These are phyloP conservation scores for Fragum whitleyi DNA, from an alignment of 2,888 invertebrate genomes.

Conservation along the genomic window DNA sequence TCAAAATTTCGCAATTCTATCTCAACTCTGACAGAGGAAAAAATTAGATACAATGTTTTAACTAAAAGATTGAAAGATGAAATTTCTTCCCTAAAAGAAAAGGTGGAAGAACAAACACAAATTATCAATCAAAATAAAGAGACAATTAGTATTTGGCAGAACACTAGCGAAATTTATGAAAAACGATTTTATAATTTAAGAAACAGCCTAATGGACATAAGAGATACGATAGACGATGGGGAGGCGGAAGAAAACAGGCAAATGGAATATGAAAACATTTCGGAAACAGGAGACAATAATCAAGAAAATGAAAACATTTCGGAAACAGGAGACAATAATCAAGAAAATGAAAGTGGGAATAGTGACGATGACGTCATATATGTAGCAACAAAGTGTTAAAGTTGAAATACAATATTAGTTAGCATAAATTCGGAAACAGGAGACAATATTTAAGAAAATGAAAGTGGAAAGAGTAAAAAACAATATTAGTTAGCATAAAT, in stretches of 20 bases:
- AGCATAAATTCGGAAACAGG: too few relatives aligned
- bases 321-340: too few relatives aligned
- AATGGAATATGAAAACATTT: conserved; percentile 8
- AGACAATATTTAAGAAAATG: too few relatives aligned
- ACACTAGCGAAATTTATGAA: background rate
- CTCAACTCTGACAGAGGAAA: background rate
- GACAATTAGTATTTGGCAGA: background rate
- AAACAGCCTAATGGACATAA: background rate
- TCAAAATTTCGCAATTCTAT: conserved; percentile 1
- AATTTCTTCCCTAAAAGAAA: too few relatives aligned
- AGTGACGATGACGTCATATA: background rate
- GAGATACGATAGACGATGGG: conserved; percentile 1
- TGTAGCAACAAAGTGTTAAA: background rate
- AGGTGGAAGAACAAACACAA: too few relatives aligned
- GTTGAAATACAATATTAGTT: too few relatives aligned
- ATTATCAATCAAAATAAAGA: too few relatives aligned
- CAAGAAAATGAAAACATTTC: too few relatives aligned
- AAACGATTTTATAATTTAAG: background rate
- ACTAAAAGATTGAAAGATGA: background rate
- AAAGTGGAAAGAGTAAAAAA: too few relatives aligned
- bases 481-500: too few relatives aligned
- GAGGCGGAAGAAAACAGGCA: background rate
- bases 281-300: background rate
- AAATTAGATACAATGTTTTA: background rate
- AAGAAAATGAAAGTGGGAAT: background rate